Percentiles rank a stretch among this genome's conserved stretches.
phyloP scores from a whole-genome alignment of 2,113 vertebrate genomes.

The Panthera leo region DNA sequence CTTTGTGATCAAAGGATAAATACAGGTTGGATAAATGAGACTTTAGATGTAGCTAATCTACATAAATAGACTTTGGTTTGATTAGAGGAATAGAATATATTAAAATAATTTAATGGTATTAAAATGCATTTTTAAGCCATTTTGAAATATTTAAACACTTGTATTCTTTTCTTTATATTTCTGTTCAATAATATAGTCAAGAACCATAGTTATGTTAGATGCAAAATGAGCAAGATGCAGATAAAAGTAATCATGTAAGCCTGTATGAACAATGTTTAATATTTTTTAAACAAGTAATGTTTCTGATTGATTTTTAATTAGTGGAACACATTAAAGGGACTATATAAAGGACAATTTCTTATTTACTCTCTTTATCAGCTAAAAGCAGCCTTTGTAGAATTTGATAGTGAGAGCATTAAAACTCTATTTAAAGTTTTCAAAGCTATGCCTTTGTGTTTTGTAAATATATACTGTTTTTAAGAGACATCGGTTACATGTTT shows the following conservation, averaged over 20 bases:
- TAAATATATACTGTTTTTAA: constrained; percentile 77
- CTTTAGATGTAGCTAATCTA: constrained; percentile 84
- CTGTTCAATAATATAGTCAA: constrained; percentile 18
- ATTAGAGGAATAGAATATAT: constrained; percentile 84
- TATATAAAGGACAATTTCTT: constrained; percentile 83
- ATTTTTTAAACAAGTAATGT: constrained; percentile 68
- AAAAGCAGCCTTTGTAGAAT: constrained; percentile 83
- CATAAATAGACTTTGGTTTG: constrained; percentile 84
- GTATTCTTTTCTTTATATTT: constrained; percentile 72
- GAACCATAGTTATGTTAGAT: constrained; percentile 44
- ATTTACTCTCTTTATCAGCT: constrained; percentile 85
- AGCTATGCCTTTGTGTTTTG: constrained; percentile 74
- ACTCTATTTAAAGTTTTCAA: constrained; percentile 85
- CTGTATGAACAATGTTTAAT: constrained; percentile 60
- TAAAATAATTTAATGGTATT: constrained; percentile 81
- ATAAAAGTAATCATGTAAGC: constrained; percentile 66
- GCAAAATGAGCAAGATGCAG: constrained; percentile 59
- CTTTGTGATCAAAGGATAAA: constrained; percentile 89
- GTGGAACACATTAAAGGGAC: constrained; percentile 81
- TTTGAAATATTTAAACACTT: constrained; percentile 52
- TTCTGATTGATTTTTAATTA: constrained; percentile 87
- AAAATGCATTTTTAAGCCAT: constrained; percentile 67
- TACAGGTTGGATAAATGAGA: constrained; percentile 87
- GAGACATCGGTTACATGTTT: constrained; percentile 62
- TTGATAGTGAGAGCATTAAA: constrained; percentile 82